Evolutionary conservation across 2,797 vertebrate species (phyloP), one percentile per base, ranked within the genome.

Genomic region (Rhinichthys osculus): DNA sequence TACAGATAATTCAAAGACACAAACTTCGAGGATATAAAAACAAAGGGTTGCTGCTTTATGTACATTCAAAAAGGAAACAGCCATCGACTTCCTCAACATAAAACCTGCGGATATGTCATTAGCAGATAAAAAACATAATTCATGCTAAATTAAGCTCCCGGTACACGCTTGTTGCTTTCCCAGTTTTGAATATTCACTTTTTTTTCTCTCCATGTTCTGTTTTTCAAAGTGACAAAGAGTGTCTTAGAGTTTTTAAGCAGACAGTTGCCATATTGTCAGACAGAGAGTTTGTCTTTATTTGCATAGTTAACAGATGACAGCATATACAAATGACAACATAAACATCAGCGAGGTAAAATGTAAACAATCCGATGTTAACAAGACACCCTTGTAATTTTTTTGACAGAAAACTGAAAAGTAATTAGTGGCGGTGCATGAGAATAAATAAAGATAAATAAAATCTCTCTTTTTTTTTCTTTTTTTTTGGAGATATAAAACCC

Each of bases 161-260:
- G 91, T 91, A 91, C 88, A 86, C 67, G 11, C 71, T 88, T 91
- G 92, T 93, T 93, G 92, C 87, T 70, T 91, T 91, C 81, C 70
- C 71, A 88, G 54, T 87, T 77, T 78, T 70, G 50, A 81, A 81
- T 84, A 82, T 82, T 76, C 74, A 67, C 59, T 38, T 70, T 81
- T 70, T 66, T 11, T 1, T 0, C 1, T 35, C n/a, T 1, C 19
- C 19, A 38, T 77, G 30, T 38, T 23, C 1, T 89, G 89, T 85
- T 88, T 91, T 91, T 88, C 86, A 91, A 91, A 89, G 87, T 80
- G 54, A 42, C 42, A 81, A 23, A 16, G 72, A 73, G 40, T 80
- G 78, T 17, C 6, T 30, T 40, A 78, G 35, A 59, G 8, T 33
- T 38, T 50, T 80, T 42, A 44, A 35, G 64, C 21, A 86, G 78